A percentile compares a stretch with the other conserved stretches of the same genome.
Conservation (phyloP, 2,113 vertebrate species). For the Mastomys coucha region DNA sequence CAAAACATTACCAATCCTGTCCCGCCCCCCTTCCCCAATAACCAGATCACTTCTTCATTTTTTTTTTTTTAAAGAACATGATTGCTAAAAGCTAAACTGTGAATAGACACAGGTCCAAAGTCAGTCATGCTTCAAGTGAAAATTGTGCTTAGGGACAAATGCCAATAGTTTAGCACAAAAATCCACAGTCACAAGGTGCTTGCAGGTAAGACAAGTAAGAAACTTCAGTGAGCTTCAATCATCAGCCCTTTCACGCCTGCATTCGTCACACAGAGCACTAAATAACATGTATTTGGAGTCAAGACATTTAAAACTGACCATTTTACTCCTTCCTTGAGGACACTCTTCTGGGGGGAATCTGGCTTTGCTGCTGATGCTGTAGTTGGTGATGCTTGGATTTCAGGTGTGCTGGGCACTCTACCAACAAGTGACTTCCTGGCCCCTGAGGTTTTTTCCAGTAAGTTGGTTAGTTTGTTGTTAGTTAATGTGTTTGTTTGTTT, state of each 20-base stretch:
- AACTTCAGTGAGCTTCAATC: too few relatives aligned
- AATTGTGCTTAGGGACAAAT: neutral
- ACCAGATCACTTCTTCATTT: constrained; percentile 3
- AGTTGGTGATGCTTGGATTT: neutral
- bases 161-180: neutral
- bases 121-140: neutral
- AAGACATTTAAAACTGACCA: neutral
- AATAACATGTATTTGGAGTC: neutral
- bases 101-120: neutral
- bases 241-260: accelerated
- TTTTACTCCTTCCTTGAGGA: neutral
- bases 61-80: neutral
- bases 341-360: neutral
- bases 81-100: neutral
- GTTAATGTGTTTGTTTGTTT: neutral
- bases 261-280: neutral
- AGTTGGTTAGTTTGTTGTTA: neutral
- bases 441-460: neutral
- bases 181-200: neutral
- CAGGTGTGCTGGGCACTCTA: neutral
- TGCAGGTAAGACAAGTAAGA: neutral
- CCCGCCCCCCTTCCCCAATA: neutral
- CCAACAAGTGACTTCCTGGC: neutral
- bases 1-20: neutral
- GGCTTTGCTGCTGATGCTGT: neutral